These are phyloP conservation scores for Bergia sp. DNA, from an alignment of 92 coral and sea anemone species.

Conservation along the genomic window DNA sequence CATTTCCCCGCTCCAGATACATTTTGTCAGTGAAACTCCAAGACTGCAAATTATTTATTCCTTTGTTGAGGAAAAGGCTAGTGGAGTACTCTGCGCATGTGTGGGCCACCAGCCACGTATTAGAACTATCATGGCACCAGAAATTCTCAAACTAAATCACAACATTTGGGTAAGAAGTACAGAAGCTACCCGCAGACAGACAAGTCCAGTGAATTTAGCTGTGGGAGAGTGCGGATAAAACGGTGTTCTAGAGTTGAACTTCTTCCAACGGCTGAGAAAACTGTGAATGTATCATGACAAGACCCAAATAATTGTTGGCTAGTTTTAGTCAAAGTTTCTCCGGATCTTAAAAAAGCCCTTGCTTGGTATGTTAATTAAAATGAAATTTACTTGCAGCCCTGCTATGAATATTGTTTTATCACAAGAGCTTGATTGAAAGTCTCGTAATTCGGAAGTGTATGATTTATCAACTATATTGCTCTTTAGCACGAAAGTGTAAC, in stretches of 20 bases:
- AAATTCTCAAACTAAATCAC: conserved; percentile 15
- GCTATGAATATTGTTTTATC: background rate
- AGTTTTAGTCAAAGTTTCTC: background rate
- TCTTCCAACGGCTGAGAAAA: background rate
- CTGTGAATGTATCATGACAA: background rate
- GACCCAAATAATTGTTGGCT: background rate
- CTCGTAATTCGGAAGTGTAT: background rate
- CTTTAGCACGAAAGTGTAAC: background rate
- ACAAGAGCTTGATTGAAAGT: background rate
- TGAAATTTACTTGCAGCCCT: background rate
- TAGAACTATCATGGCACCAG: conserved; percentile 73
- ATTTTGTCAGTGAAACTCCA: conserved; percentile 51
- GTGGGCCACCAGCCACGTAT: conserved; percentile 82
- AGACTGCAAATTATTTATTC: conserved; percentile 65
- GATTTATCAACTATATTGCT: background rate
- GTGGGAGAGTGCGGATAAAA: background rate
- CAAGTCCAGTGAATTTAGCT: background rate
- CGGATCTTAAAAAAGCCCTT: background rate
- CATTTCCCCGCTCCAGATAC: conserved; percentile 61
- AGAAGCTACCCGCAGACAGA: conserved; percentile 28
- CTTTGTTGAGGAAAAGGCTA: conserved; percentile 77
- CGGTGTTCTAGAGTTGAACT: background rate
- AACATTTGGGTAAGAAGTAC: conserved; percentile 17
- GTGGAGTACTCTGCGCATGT: conserved; percentile 67
- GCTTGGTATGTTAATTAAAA: background rate